Percentiles rank a stretch among this genome's conserved stretches.
Evolutionary conservation across 1,140 invertebrate species (phyloP).

Genomic region (Drosophila sulfurigaster): DNA sequence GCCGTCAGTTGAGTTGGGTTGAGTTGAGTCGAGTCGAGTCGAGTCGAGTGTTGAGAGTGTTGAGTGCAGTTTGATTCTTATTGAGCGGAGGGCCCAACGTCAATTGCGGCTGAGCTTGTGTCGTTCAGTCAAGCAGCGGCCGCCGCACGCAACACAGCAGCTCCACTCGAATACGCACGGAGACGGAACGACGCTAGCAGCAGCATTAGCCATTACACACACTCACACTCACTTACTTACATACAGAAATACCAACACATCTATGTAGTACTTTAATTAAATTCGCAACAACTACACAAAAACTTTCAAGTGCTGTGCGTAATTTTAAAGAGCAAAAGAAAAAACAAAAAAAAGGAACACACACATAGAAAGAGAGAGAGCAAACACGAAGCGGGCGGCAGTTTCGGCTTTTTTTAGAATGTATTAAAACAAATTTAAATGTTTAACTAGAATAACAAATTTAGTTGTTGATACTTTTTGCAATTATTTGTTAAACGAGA

Average conservation of each 20-base stretch:
- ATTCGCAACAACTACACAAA: conserved; percentile 48
- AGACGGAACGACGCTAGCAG: conserved; percentile 50
- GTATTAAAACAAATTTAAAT: conserved; percentile 73
- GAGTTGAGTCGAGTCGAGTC: conserved; percentile 4
- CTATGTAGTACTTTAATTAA: conserved; percentile 58
- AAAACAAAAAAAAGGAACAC: conserved; percentile 6
- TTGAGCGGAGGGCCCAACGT: conserved; percentile 14
- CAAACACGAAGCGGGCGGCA: conserved; percentile 61
- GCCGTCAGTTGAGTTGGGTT: conserved; percentile 12
- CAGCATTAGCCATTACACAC: conserved; percentile 32
- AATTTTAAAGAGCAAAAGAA: conserved; percentile 34
- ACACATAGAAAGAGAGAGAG: conserved; percentile 22
- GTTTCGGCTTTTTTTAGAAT: conserved; percentile 76
- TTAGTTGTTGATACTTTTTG: conserved; percentile 82
- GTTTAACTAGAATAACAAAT: conserved; percentile 84
- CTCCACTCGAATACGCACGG: conserved; percentile 36
- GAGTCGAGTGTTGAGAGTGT: conserved; percentile 13
- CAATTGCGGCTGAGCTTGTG: conserved; percentile 3
- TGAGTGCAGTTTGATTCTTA: conserved; percentile 7
- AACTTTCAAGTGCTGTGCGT: conserved; percentile 69
- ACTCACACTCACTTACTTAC: conserved; percentile 10
- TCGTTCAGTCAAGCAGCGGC: conserved; percentile 54
- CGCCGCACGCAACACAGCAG: conserved; percentile 62
- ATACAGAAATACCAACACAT: conserved; percentile 23
- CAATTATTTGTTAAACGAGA: conserved; percentile 79